A percentile compares a stretch with the other conserved stretches of the same genome.
Evolutionary conservation across 2,888 invertebrate species (phyloP).

Genomic region (Acanthoscelides obtectus): DNA sequence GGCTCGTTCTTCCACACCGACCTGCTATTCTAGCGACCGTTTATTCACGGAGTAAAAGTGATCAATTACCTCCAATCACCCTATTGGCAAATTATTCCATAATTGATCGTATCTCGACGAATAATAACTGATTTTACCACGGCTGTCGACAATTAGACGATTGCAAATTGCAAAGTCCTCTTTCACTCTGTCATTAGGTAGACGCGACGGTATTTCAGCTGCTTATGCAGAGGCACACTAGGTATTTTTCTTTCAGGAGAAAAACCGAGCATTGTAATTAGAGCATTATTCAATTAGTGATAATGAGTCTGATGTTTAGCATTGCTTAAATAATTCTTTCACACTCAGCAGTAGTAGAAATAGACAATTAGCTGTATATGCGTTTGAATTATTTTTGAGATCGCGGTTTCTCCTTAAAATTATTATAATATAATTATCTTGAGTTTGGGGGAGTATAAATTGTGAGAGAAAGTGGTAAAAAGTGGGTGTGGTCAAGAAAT

Average conservation of each 20-base stretch:
- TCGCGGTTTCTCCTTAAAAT: too few species aligned
- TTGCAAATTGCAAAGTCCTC: conserved; percentile 21
- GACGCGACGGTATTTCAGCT: conserved; percentile 4
- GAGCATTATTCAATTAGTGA: neutral
- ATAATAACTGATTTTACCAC: conserved; percentile 24
- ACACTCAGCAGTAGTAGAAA: too few species aligned
- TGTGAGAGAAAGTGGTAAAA: too few species aligned
- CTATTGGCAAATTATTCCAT: conserved; percentile 23
- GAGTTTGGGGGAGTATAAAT: too few species aligned
- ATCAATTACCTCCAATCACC: conserved; percentile 27
- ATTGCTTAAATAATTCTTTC: too few species aligned
- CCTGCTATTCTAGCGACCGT: neutral
- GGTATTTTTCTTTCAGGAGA: conserved; percentile 1
- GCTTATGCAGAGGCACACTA: conserved; percentile 4
- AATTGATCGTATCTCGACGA: conserved; percentile 20
- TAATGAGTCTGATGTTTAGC: neutral
- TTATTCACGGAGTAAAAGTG: conserved; percentile 23
- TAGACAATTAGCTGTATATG: too few species aligned
- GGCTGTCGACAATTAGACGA: conserved; percentile 20
- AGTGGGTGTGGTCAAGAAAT: too few species aligned
- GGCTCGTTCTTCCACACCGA: neutral
- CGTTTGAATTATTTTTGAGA: too few species aligned
- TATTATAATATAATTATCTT: too few species aligned
- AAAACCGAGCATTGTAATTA: conserved; percentile 6
- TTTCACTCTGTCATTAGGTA: conserved; percentile 17